A percentile compares a stretch with the other conserved stretches of the same genome.
These are phyloP conservation scores for Ceratoteleas bidentatus DNA, from an alignment of 1,140 invertebrate species.

Conservation along the genomic window DNA sequence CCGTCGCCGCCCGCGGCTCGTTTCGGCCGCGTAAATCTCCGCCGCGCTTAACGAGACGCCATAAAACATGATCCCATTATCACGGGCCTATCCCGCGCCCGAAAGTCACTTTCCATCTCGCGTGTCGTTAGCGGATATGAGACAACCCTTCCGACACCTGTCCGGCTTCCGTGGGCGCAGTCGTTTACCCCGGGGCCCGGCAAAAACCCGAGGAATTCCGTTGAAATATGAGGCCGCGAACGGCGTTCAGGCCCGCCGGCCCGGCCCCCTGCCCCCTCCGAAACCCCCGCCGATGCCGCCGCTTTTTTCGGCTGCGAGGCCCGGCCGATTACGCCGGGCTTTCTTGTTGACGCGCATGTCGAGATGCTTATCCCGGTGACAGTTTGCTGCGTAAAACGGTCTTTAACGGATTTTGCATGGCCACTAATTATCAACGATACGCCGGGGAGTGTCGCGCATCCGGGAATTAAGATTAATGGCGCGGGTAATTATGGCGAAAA, in stretches of 20 bases:
- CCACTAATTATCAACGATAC: constrained; percentile 57
- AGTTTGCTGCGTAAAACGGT: constrained; percentile 55
- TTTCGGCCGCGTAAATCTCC: constrained; percentile 56
- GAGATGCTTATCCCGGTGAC: constrained; percentile 57
- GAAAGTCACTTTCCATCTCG: constrained; percentile 55
- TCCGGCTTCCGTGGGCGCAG: constrained; percentile 51
- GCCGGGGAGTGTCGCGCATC: constrained; percentile 31
- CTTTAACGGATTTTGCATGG: constrained; percentile 59
- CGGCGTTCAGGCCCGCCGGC: constrained; percentile 3
- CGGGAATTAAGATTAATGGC: constrained; percentile 58
- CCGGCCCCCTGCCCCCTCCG: constrained; percentile 25
- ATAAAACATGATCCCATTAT: constrained; percentile 65
- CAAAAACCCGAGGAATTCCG: constrained; percentile 52
- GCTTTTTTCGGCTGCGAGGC: constrained; percentile 36
- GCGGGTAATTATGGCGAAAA: constrained; percentile 48
- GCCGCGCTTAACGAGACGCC: constrained; percentile 55
- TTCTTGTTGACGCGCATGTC: constrained; percentile 58
- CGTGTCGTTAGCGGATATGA: constrained; percentile 51
- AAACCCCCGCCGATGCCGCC: too few relatives aligned
- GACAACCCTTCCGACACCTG: constrained; percentile 53
- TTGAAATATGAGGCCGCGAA: constrained; percentile 53
- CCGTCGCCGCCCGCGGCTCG: not conserved
- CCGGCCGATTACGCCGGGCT: constrained; percentile 38
- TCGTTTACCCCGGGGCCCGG: constrained; percentile 29
- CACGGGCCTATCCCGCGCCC: constrained; percentile 36